These are phyloP conservation scores for Perizoma affinitatum DNA, from an alignment of 2,888 invertebrate species.

Conservation along the genomic window DNA sequence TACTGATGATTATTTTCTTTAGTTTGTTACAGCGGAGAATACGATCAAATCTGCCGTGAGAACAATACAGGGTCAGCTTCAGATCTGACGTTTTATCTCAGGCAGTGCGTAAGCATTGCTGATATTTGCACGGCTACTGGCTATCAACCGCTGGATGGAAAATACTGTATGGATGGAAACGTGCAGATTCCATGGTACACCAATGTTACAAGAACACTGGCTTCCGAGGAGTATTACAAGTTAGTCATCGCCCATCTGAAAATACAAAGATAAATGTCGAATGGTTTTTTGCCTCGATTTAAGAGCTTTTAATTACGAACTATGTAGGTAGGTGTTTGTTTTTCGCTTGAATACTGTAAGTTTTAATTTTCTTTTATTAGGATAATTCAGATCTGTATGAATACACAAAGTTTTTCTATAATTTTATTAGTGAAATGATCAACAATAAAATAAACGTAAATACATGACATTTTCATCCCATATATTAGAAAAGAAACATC, in stretches of 20 bases:
- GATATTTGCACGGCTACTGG: slow-evolving; percentile 76
- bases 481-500: too few relatives aligned
- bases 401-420: too few relatives aligned
- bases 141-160: slow-evolving; percentile 68
- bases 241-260: slow-evolving; percentile 58
- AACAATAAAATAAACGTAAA: too few relatives aligned
- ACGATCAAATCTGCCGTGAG: slow-evolving; percentile 79
- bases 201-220: slow-evolving; percentile 81
- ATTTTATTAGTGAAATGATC: too few relatives aligned
- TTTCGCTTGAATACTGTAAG: too few relatives aligned
- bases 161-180: slow-evolving; percentile 69
- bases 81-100: slow-evolving; percentile 81
- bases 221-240: slow-evolving; percentile 88
- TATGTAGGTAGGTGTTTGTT: too few relatives aligned
- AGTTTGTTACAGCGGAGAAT: slow-evolving; percentile 88
- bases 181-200: slow-evolving; percentile 73
- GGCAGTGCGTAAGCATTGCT: slow-evolving; percentile 75
- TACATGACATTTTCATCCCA: too few relatives aligned
- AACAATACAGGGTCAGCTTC: slow-evolving; percentile 58
- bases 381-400: too few relatives aligned
- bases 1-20: slow-evolving; percentile 2
- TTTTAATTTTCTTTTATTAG: too few relatives aligned
- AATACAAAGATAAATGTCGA: too few relatives aligned
- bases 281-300: too few relatives aligned
- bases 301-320: too few relatives aligned